A percentile compares a stretch with the other conserved stretches of the same genome.
These are phyloP conservation scores for Myzus persicae DNA, from an alignment of 1,140 invertebrate species.

Conservation along the genomic window DNA sequence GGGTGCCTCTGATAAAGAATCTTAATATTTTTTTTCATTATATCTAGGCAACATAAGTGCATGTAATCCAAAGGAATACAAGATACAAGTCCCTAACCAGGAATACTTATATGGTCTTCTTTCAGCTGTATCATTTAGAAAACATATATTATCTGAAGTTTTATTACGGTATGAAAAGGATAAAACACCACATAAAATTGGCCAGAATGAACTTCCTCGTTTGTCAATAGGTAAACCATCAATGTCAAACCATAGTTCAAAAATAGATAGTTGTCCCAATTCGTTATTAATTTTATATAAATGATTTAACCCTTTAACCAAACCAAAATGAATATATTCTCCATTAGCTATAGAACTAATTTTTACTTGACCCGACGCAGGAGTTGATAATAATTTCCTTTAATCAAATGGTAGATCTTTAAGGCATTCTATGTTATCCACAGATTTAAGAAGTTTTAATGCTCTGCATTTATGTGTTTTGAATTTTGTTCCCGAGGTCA, in stretches of 20 bases:
- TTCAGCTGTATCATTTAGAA: background rate
- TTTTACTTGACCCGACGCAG: too few species aligned
- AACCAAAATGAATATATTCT: too few species aligned
- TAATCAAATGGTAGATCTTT: background rate
- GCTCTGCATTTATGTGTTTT: too few species aligned
- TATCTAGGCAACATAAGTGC: background rate
- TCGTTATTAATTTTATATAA: too few species aligned
- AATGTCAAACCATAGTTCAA: too few species aligned
- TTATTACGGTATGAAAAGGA: background rate
- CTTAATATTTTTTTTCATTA: background rate
- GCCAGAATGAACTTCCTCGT: too few species aligned
- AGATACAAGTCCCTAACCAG: background rate
- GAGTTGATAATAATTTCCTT: background rate
- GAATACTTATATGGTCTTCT: background rate
- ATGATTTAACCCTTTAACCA: too few species aligned
- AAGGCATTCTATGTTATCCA: background rate
- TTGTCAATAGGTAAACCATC: too few species aligned
- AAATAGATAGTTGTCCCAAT: too few species aligned
- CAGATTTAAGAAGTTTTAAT: background rate
- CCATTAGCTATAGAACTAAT: too few species aligned
- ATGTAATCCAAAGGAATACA: background rate
- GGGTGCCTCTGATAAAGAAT: background rate
- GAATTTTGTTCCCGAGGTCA: too few species aligned
- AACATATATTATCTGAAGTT: background rate
- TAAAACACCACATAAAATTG: background rate